These are phyloP conservation scores for Pycnomerus fuliginosus DNA, from an alignment of 2,888 invertebrate species.

Conservation along the genomic window DNA sequence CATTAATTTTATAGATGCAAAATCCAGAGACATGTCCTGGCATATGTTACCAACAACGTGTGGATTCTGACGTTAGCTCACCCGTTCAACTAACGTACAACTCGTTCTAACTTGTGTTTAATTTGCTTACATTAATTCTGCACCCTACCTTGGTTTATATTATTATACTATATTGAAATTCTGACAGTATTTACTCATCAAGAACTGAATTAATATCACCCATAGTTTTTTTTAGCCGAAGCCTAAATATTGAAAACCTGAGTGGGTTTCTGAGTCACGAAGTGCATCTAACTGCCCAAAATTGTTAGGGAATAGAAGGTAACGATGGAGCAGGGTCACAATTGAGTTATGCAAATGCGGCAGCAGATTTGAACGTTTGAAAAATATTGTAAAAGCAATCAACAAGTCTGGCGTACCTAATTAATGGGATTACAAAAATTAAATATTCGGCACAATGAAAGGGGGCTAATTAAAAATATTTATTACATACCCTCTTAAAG, in stretches of 20 bases:
- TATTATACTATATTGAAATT: constrained; percentile 17
- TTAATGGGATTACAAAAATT: background rate
- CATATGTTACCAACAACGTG: constrained; percentile 29
- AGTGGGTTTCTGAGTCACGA: no score
- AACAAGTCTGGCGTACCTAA: background rate
- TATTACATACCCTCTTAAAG: constrained; percentile 4
- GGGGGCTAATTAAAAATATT: no score
- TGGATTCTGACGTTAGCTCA: constrained; percentile 26
- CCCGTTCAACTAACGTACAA: constrained; percentile 25
- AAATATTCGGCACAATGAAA: no score
- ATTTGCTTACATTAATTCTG: constrained; percentile 27
- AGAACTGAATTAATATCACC: constrained; percentile 9
- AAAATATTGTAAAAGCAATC: background rate
- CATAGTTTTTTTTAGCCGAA: background rate
- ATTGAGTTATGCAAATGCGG: background rate
- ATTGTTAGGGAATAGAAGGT: no score
- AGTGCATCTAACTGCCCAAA: no score
- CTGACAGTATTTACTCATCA: constrained; percentile 10
- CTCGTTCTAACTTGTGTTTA: constrained; percentile 28
- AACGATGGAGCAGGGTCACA: no score
- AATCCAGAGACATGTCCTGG: constrained; percentile 26
- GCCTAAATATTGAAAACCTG: no score
- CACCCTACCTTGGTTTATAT: constrained; percentile 18
- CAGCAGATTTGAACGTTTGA: background rate
- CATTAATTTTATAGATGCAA: constrained; percentile 30